These are phyloP conservation scores for Donacobius atricapilla DNA, from an alignment of 2,113 vertebrate species.

Conservation along the genomic window DNA sequence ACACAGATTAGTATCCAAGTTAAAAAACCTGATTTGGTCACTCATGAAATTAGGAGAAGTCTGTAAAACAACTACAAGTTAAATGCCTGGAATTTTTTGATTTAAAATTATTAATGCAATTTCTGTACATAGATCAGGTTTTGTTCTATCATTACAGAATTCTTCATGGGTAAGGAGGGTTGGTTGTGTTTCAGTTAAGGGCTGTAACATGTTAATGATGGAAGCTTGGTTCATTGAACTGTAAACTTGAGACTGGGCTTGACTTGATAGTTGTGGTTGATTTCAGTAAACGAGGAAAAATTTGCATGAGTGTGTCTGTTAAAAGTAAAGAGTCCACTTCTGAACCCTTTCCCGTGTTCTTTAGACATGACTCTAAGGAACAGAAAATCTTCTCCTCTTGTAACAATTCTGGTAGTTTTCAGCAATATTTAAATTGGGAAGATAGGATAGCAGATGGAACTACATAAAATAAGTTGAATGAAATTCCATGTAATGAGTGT, in stretches of 20 bases:
- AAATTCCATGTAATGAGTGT: neutral
- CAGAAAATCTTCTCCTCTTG: neutral
- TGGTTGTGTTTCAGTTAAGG: neutral
- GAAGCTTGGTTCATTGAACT: neutral
- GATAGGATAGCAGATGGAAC: neutral
- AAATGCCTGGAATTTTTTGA: neutral
- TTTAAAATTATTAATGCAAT: neutral
- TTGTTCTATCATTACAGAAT: neutral
- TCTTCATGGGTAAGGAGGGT: fast-evolving
- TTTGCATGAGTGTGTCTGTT: neutral
- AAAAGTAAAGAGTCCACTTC: neutral
- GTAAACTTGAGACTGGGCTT: neutral
- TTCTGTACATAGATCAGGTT: neutral
- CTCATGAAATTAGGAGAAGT: neutral
- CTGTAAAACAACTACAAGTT: neutral
- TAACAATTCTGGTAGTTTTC: neutral
- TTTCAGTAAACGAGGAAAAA: neutral
- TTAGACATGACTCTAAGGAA: neutral
- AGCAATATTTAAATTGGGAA: neutral
- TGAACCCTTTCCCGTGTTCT: neutral
- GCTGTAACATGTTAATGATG: fast-evolving
- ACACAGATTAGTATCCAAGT: neutral
- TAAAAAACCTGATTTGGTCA: neutral
- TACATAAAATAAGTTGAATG: neutral
- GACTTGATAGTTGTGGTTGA: neutral